These are phyloP conservation scores for Cyaniris semiargus DNA, from an alignment of 2,888 invertebrate genomes.

Conservation along the genomic window DNA sequence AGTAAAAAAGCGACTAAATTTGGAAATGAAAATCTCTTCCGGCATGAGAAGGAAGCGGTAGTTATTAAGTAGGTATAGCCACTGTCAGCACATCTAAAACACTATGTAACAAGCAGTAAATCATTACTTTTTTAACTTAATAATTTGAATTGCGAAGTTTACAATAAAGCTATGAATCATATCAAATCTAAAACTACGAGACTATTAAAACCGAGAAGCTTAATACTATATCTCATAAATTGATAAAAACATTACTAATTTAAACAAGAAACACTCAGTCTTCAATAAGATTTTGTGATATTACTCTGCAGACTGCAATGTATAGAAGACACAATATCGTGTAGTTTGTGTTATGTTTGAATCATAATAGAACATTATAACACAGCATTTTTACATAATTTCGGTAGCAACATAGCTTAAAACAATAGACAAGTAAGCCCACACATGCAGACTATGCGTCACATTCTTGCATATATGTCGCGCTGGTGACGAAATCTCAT, in stretches of 20 bases:
- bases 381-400: slow-evolving; percentile 36
- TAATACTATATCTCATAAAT: background rate
- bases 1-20: slow-evolving; percentile 19
- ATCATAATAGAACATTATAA: slow-evolving; percentile 22
- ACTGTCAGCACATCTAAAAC: background rate
- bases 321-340: background rate
- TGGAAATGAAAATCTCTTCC: slow-evolving; percentile 20
- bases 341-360: slow-evolving; percentile 19
- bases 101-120: background rate
- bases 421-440: slow-evolving; percentile 45
- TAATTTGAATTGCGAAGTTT: background rate
- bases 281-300: background rate
- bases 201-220: too few species aligned
- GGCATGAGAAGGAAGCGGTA: slow-evolving; percentile 6
- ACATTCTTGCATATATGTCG: slow-evolving; percentile 42
- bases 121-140: background rate
- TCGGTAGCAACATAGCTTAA: slow-evolving; percentile 38
- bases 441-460: slow-evolving; percentile 40
- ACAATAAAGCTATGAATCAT: too few species aligned
- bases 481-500: slow-evolving; percentile 38
- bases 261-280: background rate
- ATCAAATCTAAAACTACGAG: too few species aligned
- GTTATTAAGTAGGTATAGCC: background rate
- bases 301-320: background rate
- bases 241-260: too few species aligned